These are phyloP conservation scores for Eueremaeus valkanovi DNA, from an alignment of 2,888 invertebrate genomes.

Conservation along the genomic window DNA sequence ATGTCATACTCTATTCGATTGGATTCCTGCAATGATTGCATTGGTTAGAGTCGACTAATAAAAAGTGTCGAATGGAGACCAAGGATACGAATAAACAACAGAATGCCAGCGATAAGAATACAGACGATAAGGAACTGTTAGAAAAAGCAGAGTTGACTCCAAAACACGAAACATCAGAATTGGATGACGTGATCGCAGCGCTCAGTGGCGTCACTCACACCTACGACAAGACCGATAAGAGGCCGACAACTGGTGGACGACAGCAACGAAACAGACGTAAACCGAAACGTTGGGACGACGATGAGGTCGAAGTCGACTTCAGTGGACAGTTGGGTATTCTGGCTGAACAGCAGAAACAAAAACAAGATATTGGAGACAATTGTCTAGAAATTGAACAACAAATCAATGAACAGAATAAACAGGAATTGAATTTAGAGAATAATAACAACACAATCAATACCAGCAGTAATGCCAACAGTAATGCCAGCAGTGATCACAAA, in stretches of 20 bases:
- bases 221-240: background rate
- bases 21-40: background rate
- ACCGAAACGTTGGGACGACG: conserved; percentile 42
- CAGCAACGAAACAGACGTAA: conserved; percentile 38
- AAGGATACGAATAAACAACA: too few species aligned
- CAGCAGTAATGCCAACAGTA: too few species aligned
- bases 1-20: background rate
- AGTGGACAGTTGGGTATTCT: conserved; percentile 31
- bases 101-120: too few species aligned
- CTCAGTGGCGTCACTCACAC: conserved; percentile 5
- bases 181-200: conserved; percentile 24
- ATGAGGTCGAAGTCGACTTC: conserved; percentile 39
- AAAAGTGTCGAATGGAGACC: conserved; percentile 12
- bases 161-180: conserved; percentile 5
- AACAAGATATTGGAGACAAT: background rate
- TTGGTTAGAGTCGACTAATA: conserved; percentile 11
- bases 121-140: too few species aligned
- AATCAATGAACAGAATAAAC: background rate
- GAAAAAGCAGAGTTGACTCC: background rate
- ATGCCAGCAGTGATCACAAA: too few species aligned
- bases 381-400: background rate
- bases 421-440: background rate
- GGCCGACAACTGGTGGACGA: too few species aligned
- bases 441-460: too few species aligned
- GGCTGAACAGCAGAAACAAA: background rate